Evolutionary conservation across 2,797 vertebrate species (phyloP).

Genomic region (Morus bassanus): DNA sequence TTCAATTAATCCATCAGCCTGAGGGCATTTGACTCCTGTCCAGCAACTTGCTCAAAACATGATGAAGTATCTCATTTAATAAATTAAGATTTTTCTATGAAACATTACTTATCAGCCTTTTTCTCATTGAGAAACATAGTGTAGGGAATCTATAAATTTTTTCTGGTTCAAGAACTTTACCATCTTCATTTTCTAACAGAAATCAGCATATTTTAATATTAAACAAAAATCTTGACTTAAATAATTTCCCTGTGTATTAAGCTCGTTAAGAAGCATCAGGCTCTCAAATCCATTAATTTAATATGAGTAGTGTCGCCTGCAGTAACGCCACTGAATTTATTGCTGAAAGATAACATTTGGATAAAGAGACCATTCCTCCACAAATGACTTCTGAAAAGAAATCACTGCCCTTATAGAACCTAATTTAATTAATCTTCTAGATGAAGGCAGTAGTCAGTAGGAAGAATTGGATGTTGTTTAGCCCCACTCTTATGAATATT

Average conservation of each 20-base stretch:
- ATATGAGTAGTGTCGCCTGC: conserved; percentile 12
- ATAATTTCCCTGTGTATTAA: conserved; percentile 10
- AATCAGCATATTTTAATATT: conserved; percentile 54
- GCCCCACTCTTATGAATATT: conserved; percentile 7
- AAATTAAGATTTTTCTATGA: background rate
- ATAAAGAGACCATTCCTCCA: conserved; percentile 27
- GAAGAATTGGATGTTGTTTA: conserved; percentile 14
- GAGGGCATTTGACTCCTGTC: background rate
- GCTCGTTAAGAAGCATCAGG: conserved; percentile 45
- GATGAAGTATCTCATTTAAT: background rate
- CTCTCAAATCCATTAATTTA: conserved; percentile 40
- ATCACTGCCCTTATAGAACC: conserved; percentile 10
- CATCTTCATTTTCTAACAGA: conserved; percentile 4
- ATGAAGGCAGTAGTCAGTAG: conserved; percentile 15
- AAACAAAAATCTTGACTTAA: conserved; percentile 37
- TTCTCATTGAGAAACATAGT: background rate
- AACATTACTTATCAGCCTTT: background rate
- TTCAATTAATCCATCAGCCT: background rate
- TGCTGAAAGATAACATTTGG: conserved; percentile 43
- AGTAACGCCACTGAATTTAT: background rate
- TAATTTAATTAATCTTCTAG: conserved; percentile 51
- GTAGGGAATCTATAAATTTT: background rate
- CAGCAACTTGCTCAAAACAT: background rate
- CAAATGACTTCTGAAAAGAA: conserved; percentile 41
- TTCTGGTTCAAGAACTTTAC: background rate